These are phyloP conservation scores for Aporophyla lueneburgensis DNA, from an alignment of 2,888 invertebrate species.

Conservation along the genomic window DNA sequence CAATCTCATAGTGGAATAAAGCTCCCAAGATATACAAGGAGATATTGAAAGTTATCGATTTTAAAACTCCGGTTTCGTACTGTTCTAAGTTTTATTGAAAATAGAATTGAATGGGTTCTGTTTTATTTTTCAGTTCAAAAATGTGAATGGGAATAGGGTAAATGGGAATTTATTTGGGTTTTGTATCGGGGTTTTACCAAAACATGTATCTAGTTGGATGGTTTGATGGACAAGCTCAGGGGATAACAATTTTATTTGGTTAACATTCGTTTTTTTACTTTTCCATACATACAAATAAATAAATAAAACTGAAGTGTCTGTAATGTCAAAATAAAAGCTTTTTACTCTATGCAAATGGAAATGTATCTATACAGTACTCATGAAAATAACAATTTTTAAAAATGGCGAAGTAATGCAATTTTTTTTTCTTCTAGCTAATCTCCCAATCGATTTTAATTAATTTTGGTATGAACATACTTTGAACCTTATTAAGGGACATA, in stretches of 20 bases:
- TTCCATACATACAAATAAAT: no score
- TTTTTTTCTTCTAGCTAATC: no score
- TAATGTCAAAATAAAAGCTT: no score
- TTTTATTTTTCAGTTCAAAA: slow-evolving; percentile 47
- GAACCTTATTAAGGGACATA: no score
- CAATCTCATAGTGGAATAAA: slow-evolving; percentile 75
- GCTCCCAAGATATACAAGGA: slow-evolving; percentile 78
- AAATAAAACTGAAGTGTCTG: no score
- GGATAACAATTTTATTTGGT: background rate
- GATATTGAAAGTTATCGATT: slow-evolving; percentile 89
- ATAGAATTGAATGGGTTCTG: slow-evolving; percentile 67
- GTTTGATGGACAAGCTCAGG: background rate
- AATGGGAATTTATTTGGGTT: slow-evolving; percentile 52
- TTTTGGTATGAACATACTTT: no score
- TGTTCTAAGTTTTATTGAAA: slow-evolving; percentile 72
- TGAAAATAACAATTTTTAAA: no score
- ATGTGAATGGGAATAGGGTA: slow-evolving; percentile 52
- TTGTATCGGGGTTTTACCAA: slow-evolving; percentile 7
- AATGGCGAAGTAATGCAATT: no score
- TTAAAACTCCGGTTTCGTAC: slow-evolving; percentile 78
- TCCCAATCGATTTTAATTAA: no score
- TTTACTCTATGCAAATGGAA: no score
- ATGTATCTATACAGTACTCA: no score
- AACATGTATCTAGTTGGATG: background rate
- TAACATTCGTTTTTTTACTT: background rate